Evolutionary conservation across 1,140 invertebrate species (phyloP).

Genomic region (Kradibia gibbosae): DNA sequence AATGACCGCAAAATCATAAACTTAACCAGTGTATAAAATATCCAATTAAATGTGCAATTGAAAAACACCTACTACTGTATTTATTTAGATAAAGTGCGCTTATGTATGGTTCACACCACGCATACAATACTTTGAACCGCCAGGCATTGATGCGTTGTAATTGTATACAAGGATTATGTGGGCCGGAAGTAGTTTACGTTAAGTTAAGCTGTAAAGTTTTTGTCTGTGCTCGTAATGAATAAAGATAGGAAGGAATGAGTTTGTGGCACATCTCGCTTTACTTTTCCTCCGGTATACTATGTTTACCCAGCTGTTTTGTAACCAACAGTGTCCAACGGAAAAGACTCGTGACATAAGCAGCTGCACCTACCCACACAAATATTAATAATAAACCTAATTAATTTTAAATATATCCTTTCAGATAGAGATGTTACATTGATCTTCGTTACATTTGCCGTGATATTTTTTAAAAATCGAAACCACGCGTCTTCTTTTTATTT

Average conservation of each 20-base stretch:
- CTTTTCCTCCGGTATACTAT: not conserved
- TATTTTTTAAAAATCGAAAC: no score
- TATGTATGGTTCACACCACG: not conserved
- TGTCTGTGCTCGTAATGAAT: not conserved
- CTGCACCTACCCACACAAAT: not conserved
- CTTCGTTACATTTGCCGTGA: no score
- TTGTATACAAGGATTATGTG: not conserved
- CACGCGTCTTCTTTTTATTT: not conserved
- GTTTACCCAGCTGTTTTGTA: not conserved
- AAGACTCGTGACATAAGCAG: not conserved
- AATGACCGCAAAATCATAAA: no score
- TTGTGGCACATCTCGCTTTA: not conserved
- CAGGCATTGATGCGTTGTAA: not conserved
- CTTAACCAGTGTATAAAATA: no score
- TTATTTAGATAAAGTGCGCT: not conserved
- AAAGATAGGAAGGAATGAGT: conserved; percentile 13
- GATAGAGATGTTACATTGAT: no score
- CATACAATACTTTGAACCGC: conserved; percentile 22
- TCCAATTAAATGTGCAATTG: no score
- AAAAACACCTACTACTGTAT: no score
- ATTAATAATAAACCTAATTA: not conserved
- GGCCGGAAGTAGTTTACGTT: conserved; percentile 7
- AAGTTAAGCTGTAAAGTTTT: conserved; percentile 31
- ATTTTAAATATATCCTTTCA: not conserved
- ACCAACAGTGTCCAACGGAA: not conserved